A percentile compares a stretch with the other conserved stretches of the same genome.
These are phyloP conservation scores for Sapayoa aenigma DNA, from an alignment of 2,113 vertebrate genomes.

Conservation along the genomic window DNA sequence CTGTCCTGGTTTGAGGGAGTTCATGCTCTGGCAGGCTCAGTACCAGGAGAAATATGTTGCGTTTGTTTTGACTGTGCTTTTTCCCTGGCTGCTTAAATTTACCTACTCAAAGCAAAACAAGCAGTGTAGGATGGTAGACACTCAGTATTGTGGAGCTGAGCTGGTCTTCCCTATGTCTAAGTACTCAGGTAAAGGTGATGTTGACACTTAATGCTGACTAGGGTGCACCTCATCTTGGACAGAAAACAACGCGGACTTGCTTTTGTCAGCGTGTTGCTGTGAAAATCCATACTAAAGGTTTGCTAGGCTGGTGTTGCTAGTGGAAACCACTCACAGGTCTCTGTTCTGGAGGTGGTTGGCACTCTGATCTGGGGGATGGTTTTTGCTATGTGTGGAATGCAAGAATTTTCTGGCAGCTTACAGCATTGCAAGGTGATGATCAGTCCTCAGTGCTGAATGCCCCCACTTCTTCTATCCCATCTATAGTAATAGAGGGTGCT, in stretches of 20 bases:
- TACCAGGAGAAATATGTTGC: not conserved
- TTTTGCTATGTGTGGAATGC: not conserved
- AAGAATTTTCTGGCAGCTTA: not conserved
- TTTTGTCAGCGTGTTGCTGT: not conserved
- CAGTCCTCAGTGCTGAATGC: not conserved
- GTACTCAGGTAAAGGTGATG: not conserved
- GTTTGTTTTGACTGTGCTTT: not conserved
- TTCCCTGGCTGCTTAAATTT: not conserved
- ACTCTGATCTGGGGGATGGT: not conserved
- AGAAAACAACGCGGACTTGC: accelerated
- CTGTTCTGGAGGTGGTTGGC: not conserved
- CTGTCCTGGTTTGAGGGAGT: not conserved
- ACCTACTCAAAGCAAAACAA: not conserved
- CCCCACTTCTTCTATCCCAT: not conserved
- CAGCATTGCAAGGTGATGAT: not conserved
- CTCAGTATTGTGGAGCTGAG: not conserved
- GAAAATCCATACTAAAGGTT: not conserved
- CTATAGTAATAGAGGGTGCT: not conserved
- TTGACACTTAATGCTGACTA: not conserved
- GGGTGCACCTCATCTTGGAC: not conserved
- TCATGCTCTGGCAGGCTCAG: not conserved
- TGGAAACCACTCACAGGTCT: not conserved
- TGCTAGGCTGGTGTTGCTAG: not conserved
- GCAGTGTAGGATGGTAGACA: not conserved
- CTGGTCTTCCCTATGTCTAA: not conserved